Evolutionary conservation across 2,113 vertebrate species (phyloP), one percentile per base, ranked within the genome.

Genomic region (Sorex fumeus): DNA sequence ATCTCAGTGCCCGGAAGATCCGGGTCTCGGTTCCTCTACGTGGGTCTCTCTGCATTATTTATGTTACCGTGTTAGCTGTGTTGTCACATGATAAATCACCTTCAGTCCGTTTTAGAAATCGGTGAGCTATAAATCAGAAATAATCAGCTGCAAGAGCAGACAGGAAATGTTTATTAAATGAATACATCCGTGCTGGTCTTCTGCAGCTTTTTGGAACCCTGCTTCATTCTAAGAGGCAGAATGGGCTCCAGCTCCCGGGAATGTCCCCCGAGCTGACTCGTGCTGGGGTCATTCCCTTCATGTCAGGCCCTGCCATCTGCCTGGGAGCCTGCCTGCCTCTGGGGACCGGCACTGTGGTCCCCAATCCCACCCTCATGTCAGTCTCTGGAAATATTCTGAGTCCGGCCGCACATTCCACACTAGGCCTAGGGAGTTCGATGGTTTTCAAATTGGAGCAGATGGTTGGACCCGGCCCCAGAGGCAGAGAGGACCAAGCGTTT

Each of bases 31-130:
- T 45, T 94, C 30, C 62, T 91, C 84, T 91, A 88, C 91, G 78
- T 50, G 66, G 76, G 7, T 87, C 27, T 23, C 32, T 85, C 67
- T 76, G 71, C n/a, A 82, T 88, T 91, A 85, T 91, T 90, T 43
- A 85, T n/a, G 28, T 60, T 79, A 47, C 78, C 27, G 16, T 94
- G 70, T 87, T 32, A 50, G 74, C 75, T 82, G 77, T 32, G 82
- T 90, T 93, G 91, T 95, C 90, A 57, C 75, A 66, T 71, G 27
- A 18, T 62, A 87, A 95, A 75, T 32, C 45, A 47, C 71, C 80
- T 85, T 60, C 86, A 47, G 40, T 90, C 82, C 76, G 67, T 80
- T 93, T 72, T 80, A 84, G 90, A 93, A 85, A 84, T 53, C 23
- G n/a, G 43, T 34, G 36, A 60, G 60, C 79, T 88, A 21, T 82